Percentiles rank a stretch among this genome's conserved stretches.
phyloP scores from a whole-genome alignment of 1,140 invertebrate genomes.

The Eriosoma lanigerum region DNA sequence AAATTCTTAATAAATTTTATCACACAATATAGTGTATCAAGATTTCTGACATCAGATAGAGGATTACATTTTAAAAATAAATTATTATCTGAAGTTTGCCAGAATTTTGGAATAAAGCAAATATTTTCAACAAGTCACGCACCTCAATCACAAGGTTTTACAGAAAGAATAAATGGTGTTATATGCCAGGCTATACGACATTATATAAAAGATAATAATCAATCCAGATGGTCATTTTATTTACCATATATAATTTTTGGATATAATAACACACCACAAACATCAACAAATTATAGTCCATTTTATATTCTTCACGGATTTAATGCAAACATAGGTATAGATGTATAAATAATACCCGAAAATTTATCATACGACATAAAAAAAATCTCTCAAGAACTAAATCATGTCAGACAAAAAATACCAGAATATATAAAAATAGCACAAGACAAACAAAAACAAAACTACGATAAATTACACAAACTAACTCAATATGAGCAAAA shows the following conservation, averaged over 20 bases:
- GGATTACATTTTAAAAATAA: constrained; percentile 32
- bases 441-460: constrained; percentile 6
- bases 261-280: constrained; percentile 12
- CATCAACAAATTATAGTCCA: not conserved
- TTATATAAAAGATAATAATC: constrained; percentile 40
- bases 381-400: not conserved
- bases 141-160: constrained; percentile 22
- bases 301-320: not conserved
- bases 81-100: not conserved
- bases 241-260: constrained; percentile 13
- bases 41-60: constrained; percentile 23
- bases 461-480: not conserved
- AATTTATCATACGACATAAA: not conserved
- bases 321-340: not conserved
- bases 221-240: constrained; percentile 11
- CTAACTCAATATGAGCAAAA: not conserved
- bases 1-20: constrained; percentile 18
- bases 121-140: constrained; percentile 2
- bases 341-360: constrained; percentile 15
- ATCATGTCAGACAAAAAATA: not conserved
- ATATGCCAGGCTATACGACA: constrained; percentile 15
- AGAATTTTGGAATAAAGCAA: constrained; percentile 26
- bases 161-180: constrained; percentile 21
- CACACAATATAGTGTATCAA: not conserved
- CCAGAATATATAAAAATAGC: constrained; percentile 15